Percentiles rank a stretch among this genome's conserved stretches.
These are phyloP conservation scores for Megaceryle alcyon DNA, from an alignment of 2,797 vertebrate species.

Conservation along the genomic window DNA sequence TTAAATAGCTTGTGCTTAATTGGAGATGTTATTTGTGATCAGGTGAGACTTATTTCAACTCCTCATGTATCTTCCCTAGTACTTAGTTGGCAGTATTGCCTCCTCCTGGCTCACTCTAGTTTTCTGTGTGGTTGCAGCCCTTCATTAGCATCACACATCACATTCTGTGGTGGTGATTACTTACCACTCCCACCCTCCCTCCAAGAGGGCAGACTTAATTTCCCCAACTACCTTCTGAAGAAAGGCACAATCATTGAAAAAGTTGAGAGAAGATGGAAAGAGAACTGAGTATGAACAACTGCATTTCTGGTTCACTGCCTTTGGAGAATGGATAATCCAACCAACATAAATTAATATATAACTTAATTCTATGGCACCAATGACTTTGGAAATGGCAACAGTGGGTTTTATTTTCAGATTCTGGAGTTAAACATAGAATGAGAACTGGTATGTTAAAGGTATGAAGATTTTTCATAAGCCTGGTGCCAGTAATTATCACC, in stretches of 20 bases:
- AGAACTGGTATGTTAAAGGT: background rate
- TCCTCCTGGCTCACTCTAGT: background rate
- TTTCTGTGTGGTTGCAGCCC: background rate
- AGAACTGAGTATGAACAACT: background rate
- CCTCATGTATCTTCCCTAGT: background rate
- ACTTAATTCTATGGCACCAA: background rate
- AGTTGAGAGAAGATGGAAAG: background rate
- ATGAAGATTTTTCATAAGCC: background rate
- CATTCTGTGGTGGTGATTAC: background rate
- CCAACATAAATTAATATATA: background rate
- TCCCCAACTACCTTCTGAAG: conserved; percentile 33
- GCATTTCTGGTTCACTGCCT: background rate
- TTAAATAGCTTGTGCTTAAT: conserved; percentile 31
- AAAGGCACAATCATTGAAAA: conserved; percentile 33
- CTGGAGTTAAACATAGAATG: background rate
- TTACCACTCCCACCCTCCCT: background rate
- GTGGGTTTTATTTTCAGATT: background rate
- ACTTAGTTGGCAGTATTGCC: background rate
- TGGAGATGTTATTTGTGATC: background rate
- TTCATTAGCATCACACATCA: background rate
- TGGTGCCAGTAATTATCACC: background rate
- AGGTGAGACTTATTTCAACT: background rate
- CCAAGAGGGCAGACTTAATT: background rate
- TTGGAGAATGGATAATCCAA: conserved; percentile 12
- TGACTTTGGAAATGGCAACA: background rate